Conservation (phyloP, 2,888 invertebrate species). For the Aphidius colemani region DNA sequence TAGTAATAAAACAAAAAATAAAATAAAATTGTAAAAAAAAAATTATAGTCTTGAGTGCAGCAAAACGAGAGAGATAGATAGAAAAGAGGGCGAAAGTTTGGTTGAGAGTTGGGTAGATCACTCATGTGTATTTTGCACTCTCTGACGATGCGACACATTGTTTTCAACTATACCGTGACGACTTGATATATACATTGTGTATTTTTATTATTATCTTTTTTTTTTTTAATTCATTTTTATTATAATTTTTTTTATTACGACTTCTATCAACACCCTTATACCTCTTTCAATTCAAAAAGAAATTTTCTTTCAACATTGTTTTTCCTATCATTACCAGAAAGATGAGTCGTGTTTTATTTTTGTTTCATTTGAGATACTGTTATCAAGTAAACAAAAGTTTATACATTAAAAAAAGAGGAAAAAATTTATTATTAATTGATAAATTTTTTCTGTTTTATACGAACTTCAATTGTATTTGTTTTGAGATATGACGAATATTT, state of each 20-base stretch:
- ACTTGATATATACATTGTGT: slow-evolving; percentile 20
- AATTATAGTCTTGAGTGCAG: slow-evolving; percentile 26
- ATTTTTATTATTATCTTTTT: slow-evolving; percentile 3
- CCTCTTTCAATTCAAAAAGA: too few species aligned
- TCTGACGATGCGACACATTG: slow-evolving; percentile 38
- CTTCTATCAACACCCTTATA: too few species aligned
- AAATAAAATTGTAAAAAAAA: slow-evolving; percentile 37
- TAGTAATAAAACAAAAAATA: slow-evolving; percentile 27
- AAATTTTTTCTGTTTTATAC: too few species aligned
- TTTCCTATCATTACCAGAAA: too few species aligned
- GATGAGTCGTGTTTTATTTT: neutral
- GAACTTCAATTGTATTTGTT: too few species aligned
- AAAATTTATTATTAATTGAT: too few species aligned
- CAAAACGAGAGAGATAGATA: slow-evolving; percentile 21
- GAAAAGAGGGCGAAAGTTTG: slow-evolving; percentile 26
- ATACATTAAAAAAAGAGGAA: too few species aligned
- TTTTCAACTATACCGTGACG: slow-evolving; percentile 35
- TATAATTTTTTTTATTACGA: slow-evolving; percentile 14
- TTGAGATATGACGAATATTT: too few species aligned
- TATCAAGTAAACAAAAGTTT: neutral
- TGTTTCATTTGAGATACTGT: neutral
- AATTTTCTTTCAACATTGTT: too few species aligned
- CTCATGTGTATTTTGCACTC: slow-evolving; percentile 23
- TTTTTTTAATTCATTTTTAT: slow-evolving; percentile 17
- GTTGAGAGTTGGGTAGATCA: slow-evolving; percentile 26